Conservation (phyloP, 2,888 invertebrate species). For the Drosophila setosimentum region DNA sequence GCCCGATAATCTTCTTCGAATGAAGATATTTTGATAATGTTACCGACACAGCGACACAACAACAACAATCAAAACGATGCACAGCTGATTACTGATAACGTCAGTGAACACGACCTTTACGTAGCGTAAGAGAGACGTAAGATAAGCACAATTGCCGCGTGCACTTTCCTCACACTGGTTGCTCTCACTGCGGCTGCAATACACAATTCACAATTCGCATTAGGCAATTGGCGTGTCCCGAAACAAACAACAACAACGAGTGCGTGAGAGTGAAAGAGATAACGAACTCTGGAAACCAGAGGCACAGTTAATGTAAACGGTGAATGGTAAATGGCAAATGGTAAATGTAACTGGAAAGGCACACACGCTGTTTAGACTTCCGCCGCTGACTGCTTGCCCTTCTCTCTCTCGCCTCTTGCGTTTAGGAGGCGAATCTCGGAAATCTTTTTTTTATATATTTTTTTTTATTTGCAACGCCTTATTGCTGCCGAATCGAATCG, state of each 20-base stretch:
- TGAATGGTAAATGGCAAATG: conserved; percentile 52
- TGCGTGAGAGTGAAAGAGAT: conserved; percentile 26
- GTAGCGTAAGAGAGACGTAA: conserved; percentile 12
- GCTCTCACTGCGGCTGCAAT: conserved; percentile 23
- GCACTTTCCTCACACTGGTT: conserved; percentile 33
- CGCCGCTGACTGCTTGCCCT: conserved; percentile 33
- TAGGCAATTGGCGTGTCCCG: conserved; percentile 24
- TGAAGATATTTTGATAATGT: conserved; percentile 85
- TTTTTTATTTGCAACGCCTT: conserved; percentile 33
- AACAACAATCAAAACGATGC: conserved; percentile 33
- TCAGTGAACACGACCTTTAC: conserved; percentile 12
- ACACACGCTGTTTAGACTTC: conserved; percentile 43
- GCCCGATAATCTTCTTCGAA: conserved; percentile 86
- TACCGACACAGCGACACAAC: conserved; percentile 68
- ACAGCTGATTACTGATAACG: conserved; percentile 24
- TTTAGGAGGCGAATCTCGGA: conserved; percentile 21
- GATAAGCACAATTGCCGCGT: conserved; percentile 28
- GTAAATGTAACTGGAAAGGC: conserved; percentile 62
- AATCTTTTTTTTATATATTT: conserved; percentile 4
- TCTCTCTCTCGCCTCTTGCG: not conserved
- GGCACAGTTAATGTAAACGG: conserved; percentile 51
- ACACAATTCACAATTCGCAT: conserved; percentile 43
- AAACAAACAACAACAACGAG: conserved; percentile 11
- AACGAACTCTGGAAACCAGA: conserved; percentile 50
- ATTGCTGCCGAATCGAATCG: conserved; percentile 45